Percentiles rank a stretch among this genome's conserved stretches.
Evolutionary conservation across 2,113 vertebrate species (phyloP).

Genomic region (Alaudala cheleensis): DNA sequence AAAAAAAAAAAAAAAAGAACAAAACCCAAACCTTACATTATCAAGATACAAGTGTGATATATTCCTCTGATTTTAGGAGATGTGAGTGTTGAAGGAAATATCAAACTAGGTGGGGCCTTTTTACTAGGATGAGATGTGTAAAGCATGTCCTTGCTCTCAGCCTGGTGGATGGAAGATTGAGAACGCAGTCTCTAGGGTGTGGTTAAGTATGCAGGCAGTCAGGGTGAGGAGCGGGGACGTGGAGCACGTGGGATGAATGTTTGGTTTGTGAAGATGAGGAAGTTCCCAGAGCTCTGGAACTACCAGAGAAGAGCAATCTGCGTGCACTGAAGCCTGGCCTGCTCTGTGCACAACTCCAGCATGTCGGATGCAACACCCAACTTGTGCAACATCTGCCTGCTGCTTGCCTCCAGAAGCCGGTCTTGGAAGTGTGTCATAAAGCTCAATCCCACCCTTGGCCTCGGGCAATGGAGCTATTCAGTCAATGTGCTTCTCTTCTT

Average conservation of each 20-base stretch:
- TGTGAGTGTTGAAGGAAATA: background rate
- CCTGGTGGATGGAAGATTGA: background rate
- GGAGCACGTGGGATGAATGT: background rate
- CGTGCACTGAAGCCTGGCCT: background rate
- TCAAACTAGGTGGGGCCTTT: background rate
- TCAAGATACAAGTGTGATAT: background rate
- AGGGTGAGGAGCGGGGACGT: background rate
- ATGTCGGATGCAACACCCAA: background rate
- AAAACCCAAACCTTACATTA: background rate
- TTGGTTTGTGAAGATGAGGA: fast-evolving
- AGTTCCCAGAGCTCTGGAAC: background rate
- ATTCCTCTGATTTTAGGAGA: background rate
- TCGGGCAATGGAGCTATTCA: background rate
- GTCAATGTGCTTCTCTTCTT: background rate
- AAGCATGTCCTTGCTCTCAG: background rate
- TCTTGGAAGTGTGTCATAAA: background rate
- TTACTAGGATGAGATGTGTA: background rate
- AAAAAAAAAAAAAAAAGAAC: too few relatives aligned
- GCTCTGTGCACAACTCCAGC: background rate
- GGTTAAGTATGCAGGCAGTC: background rate
- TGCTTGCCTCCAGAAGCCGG: background rate
- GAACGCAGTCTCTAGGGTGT: background rate
- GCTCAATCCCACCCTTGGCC: background rate
- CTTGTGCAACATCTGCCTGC: background rate
- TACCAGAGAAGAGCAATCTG: background rate